Conservation (phyloP, 2,113 vertebrate genomes). For the Pseudorectes ferrugineus region DNA sequence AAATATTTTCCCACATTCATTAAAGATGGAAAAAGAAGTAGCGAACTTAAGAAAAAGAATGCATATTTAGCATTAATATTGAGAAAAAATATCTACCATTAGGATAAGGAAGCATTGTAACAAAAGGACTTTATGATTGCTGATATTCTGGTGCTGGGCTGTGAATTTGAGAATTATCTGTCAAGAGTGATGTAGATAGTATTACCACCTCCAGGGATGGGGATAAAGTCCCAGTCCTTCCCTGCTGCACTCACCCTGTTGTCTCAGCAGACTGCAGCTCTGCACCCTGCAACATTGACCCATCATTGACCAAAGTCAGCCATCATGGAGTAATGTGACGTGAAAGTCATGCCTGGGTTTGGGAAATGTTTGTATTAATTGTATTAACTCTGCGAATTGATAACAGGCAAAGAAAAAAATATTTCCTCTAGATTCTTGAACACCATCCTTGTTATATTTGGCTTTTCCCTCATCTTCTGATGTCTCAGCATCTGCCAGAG, state of each 20-base stretch:
- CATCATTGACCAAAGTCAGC: not conserved
- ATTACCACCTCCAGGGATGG: not conserved
- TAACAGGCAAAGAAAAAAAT: not conserved
- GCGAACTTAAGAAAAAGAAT: not conserved
- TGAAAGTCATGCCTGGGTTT: not conserved
- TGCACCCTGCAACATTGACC: not conserved
- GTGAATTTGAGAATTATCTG: not conserved
- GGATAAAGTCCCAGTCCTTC: not conserved
- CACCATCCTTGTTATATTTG: not conserved
- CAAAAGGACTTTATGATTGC: not conserved
- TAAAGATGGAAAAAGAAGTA: not conserved
- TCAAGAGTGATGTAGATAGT: not conserved
- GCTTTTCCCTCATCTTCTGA: not conserved
- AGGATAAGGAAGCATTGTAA: not conserved
- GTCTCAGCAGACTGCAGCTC: not conserved
- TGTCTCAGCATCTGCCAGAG: not conserved
- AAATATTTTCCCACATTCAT: not conserved
- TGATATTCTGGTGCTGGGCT: not conserved
- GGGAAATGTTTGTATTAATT: not conserved
- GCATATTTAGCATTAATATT: not conserved
- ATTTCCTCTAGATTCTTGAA: not conserved
- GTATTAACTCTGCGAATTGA: not conserved
- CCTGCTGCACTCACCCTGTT: not conserved
- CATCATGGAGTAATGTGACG: not conserved
- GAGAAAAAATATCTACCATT: not conserved